phyloP scores from a whole-genome alignment of 2,888 invertebrate species.

The Branchellion lobata region DNA sequence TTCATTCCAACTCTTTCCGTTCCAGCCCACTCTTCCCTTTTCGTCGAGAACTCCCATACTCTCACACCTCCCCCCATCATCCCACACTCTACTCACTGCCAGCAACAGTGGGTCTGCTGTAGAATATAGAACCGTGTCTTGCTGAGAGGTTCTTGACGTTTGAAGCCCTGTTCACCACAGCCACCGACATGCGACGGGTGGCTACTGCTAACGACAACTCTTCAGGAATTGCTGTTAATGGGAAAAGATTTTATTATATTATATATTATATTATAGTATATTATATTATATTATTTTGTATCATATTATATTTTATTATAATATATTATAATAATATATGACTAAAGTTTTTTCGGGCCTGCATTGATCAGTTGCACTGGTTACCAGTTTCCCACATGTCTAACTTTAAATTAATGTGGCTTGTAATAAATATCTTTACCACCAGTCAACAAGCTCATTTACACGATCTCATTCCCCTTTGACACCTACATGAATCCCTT shows the following conservation, averaged over 20 bases:
- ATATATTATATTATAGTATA: background rate
- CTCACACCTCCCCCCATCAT: too few species aligned
- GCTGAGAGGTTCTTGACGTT: conserved; percentile 59
- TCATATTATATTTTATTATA: background rate
- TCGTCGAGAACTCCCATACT: too few species aligned
- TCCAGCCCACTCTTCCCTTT: too few species aligned
- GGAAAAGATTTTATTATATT: too few species aligned
- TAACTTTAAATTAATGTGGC: too few species aligned
- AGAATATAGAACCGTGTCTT: conserved; percentile 59
- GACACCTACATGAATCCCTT: too few species aligned
- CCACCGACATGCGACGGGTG: conserved; percentile 61
- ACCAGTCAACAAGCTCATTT: too few species aligned
- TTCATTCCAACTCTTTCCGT: too few species aligned
- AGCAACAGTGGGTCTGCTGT: conserved; percentile 49
- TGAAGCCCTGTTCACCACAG: conserved; percentile 60
- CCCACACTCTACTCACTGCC: conserved; percentile 41
- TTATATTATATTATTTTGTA: background rate
- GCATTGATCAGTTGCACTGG: too few species aligned
- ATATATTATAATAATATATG: background rate
- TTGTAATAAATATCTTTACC: too few species aligned
- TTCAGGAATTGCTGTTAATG: conserved; percentile 56
- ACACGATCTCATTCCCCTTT: too few species aligned
- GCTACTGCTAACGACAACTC: conserved; percentile 57
- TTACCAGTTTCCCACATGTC: too few species aligned
- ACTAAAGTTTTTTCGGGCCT: background rate